Evolutionary conservation across 1,140 invertebrate genomes (phyloP), one percentile per base, ranked within the genome.

Genomic region (Nymphalis io): DNA sequence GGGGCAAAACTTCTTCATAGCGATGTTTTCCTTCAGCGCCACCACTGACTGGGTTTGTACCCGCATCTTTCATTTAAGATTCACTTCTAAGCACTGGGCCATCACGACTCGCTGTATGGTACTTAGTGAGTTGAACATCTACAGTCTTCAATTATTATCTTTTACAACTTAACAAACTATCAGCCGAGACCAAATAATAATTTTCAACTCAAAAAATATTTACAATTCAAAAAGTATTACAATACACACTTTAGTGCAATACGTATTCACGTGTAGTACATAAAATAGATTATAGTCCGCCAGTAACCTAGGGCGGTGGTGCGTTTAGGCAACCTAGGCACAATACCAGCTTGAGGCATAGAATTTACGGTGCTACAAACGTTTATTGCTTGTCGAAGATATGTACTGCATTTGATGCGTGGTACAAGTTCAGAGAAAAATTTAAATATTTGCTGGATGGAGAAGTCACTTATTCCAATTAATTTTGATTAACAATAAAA

Each of bases 381-480:
- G 67, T 81, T 82, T 87, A 85, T 83, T 83, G 75, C 82, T 68
- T 60, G 62, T 69, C 63, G 70, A 72, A 75, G 78, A 80, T 80
- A 75, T 75, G 72, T 74, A 46, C 64, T 58, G 64, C 42, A 20
- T 33, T 60, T 71, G 18, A 46, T 64, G 65, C 48, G 51, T 76
- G 79, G 79, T 72, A 21, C 71, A 81, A 82, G 70, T 46, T 44
- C 70, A 16, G 40, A 48, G 27, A 21, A 51, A 51, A 21, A 51
- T 3, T n/a, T n/a, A n/a, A n/a, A n/a, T n/a, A n/a, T n/a, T n/a
- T n/a, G n/a, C n/a, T n/a, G n/a, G n/a, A 33, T 8, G 6, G 27
- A 33, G 5, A 8, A 33, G 27, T 33, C n/a, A n/a, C n/a, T 33
- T 8, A 33, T 33, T 8, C 27, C 6, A 33, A 33, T 33, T 33